phyloP scores from a whole-genome alignment of 2,888 invertebrate genomes.

The Heliconius hortense region DNA sequence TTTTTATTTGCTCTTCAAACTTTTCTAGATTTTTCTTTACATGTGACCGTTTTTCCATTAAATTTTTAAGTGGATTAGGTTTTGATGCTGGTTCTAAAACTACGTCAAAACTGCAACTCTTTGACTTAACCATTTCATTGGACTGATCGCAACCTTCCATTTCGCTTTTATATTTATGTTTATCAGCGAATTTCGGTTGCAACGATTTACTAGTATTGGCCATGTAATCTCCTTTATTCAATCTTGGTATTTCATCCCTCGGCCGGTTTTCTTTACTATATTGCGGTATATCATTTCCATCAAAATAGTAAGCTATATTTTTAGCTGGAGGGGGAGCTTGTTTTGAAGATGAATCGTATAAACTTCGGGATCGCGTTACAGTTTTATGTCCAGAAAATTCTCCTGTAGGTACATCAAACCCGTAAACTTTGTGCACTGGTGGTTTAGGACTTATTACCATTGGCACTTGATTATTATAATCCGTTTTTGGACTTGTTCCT shows the following conservation, averaged over 20 bases:
- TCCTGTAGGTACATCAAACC: slow-evolving; percentile 66
- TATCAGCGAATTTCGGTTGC: slow-evolving; percentile 69
- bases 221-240: slow-evolving; percentile 80
- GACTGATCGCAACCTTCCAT: slow-evolving; percentile 72
- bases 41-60: slow-evolving; percentile 76
- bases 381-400: slow-evolving; percentile 68
- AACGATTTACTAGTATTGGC: slow-evolving; percentile 74
- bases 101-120: slow-evolving; percentile 79
- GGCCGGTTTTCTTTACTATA: slow-evolving; percentile 65
- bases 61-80: slow-evolving; percentile 72
- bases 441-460: slow-evolving; percentile 53
- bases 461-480: slow-evolving; percentile 54
- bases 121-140: slow-evolving; percentile 74
- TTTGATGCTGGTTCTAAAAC: slow-evolving; percentile 77
- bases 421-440: slow-evolving; percentile 63
- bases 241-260: slow-evolving; percentile 83
- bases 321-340: slow-evolving; percentile 66
- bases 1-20: slow-evolving; percentile 81
- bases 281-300: slow-evolving; percentile 72
- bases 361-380: slow-evolving; percentile 73
- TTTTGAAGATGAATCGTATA: slow-evolving; percentile 70
- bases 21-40: slow-evolving; percentile 83
- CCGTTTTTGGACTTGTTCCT: slow-evolving; percentile 53
- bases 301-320: slow-evolving; percentile 79
- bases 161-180: slow-evolving; percentile 71